phyloP scores from a whole-genome alignment of 2,797 vertebrate genomes.

The Clarias platycephalus region DNA sequence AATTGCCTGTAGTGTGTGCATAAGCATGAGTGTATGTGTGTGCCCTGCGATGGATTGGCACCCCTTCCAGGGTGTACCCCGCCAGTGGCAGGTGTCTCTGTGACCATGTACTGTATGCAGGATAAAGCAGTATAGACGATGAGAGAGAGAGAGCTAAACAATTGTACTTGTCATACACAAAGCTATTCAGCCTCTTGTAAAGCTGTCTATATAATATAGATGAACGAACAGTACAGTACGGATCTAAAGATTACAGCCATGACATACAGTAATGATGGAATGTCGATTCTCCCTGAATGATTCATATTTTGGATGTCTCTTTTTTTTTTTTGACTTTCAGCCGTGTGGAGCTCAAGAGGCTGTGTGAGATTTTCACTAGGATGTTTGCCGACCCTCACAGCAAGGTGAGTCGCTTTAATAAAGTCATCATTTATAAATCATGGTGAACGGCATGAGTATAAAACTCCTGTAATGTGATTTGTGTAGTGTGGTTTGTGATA shows the following conservation, averaged over 20 bases:
- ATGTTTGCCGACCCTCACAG: slow-evolving; percentile 98
- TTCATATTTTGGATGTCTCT: background rate
- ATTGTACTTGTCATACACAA: background rate
- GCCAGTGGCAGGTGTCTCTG: too few species aligned
- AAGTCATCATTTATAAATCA: slow-evolving; percentile 6
- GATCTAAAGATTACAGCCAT: too few species aligned
- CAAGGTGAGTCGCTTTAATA: slow-evolving; percentile 77
- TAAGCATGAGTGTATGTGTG: too few species aligned
- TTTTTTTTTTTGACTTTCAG: slow-evolving; percentile 63
- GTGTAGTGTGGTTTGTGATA: slow-evolving; percentile 32
- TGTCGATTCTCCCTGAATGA: background rate
- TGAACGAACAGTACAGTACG: background rate
- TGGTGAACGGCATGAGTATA: background rate
- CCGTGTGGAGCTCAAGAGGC: slow-evolving; percentile 92
- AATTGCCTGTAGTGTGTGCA: too few species aligned
- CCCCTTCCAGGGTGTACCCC: too few species aligned
- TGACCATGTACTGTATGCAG: too few species aligned
- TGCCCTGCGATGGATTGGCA: too few species aligned
- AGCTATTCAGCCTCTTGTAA: background rate
- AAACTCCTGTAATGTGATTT: background rate
- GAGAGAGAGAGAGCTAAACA: background rate
- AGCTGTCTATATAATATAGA: background rate
- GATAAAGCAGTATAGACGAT: too few species aligned
- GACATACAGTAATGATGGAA: background rate
- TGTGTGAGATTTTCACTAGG: slow-evolving; percentile 97